Evolutionary conservation across 2,113 vertebrate species (phyloP), one percentile per base, ranked within the genome.

Genomic region (Ctenomys sociabilis): DNA sequence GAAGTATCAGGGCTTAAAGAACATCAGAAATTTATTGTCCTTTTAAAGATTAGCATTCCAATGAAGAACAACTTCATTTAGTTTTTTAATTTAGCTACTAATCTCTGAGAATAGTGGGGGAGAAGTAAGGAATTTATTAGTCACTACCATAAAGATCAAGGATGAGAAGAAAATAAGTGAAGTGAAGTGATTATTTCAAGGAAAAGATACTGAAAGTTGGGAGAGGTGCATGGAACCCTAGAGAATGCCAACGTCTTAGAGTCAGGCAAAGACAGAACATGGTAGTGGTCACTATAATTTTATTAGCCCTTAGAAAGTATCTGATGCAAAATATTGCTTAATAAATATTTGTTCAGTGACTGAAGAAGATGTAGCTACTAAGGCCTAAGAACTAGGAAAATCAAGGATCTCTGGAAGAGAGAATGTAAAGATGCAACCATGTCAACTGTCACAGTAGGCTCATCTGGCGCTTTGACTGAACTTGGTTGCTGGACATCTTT

Each of bases 311-410:
- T 26, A 40, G 30, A 26, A 35, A 80, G 22, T 59, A 35, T 7
- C 10, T 80, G 22, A n/a, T 3, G 61, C 19, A 26, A 84, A 59
- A 75, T 5, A n/a, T 63, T 57, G 59, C 21, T 85, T 45, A 78
- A n/a, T 87, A 72, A 91, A 24, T 61, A 89, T 91, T 73, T 85
- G 26, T 81, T 54, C 87, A 77, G 32, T 37, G 37, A 96, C 22
- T 64, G 35, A 81, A 83, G 4, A 10, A 77, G 72, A 68, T 61
- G 52, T 37, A 21, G 43, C 85, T 35, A 81, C 24, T 45, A 89
- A 95, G 68, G 26, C 40, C 45, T 16, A 49, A 68, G 63, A 90
- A 59, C 9, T 21, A 52, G 32, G 61, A 83, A 64, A 72, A 32
- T 28, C 22, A 80, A n/a, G 30, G 45, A 9, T 16, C 30, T 22